These are phyloP conservation scores for Rosalia funebris DNA, from an alignment of 2,888 invertebrate genomes.

Conservation along the genomic window DNA sequence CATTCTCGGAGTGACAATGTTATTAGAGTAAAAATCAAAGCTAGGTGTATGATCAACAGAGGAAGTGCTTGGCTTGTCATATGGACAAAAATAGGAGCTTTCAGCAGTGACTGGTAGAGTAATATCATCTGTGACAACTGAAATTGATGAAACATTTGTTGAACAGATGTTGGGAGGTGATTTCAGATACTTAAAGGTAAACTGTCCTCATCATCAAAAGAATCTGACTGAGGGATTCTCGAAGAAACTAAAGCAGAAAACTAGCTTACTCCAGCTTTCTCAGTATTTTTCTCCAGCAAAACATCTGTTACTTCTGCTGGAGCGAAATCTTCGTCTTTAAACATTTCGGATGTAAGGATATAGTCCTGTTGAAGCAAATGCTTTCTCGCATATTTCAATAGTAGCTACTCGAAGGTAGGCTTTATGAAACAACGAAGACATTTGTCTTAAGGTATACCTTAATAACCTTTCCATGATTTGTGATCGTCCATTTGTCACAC, in stretches of 20 bases:
- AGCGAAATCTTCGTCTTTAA: neutral
- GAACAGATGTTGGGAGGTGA: too few species aligned
- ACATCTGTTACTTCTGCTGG: neutral
- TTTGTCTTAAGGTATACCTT: too few species aligned
- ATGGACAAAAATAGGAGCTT: too few species aligned
- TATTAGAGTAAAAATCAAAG: too few species aligned
- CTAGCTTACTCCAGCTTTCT: neutral
- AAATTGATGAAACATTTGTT: too few species aligned
- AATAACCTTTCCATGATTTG: neutral
- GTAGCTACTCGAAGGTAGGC: neutral
- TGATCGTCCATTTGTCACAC: neutral
- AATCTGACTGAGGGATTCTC: neutral
- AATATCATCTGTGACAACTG: neutral
- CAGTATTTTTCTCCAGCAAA: neutral
- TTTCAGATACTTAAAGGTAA: too few species aligned
- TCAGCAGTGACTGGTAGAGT: neutral
- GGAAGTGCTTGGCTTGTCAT: too few species aligned
- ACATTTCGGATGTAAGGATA: neutral
- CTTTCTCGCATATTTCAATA: neutral
- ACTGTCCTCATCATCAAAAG: too few species aligned
- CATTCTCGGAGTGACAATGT: too few species aligned
- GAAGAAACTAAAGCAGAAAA: neutral
- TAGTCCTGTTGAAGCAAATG: neutral
- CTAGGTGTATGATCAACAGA: too few species aligned
- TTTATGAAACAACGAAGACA: neutral